Evolutionary conservation across 37 sponge, comb jelly and placozoan genomes (phyloP).

Genomic region (Chondrilla cf. caribensis): DNA sequence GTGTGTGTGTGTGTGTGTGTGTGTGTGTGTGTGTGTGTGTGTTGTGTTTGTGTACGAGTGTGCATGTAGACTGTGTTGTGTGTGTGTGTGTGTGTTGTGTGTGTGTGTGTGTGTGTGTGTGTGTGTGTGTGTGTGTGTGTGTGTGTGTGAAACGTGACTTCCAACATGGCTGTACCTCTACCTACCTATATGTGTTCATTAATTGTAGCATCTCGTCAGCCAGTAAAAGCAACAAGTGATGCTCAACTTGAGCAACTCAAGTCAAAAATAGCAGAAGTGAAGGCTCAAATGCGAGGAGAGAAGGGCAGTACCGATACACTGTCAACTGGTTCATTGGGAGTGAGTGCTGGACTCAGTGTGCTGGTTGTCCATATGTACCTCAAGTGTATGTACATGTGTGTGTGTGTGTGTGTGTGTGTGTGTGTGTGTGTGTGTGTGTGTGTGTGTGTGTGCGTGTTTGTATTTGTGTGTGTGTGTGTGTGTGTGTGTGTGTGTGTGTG

Average conservation of each 20-base stretch:
- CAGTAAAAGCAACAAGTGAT: constrained; percentile 76
- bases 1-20: not conserved
- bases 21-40: not conserved
- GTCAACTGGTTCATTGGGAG: constrained; percentile 15
- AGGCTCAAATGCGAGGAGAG: constrained; percentile 47
- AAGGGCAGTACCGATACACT: not conserved
- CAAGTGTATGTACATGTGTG: no score
- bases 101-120: not conserved
- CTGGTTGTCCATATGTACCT: no score
- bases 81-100: not conserved
- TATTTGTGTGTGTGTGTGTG: no score
- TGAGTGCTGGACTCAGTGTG: no score
- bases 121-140: not conserved
- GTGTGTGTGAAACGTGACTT: not conserved
- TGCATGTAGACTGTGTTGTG: not conserved
- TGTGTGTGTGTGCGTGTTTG: no score
- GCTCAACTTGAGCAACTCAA: constrained; percentile 62
- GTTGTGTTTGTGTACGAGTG: not conserved
- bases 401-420: no score
- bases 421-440: no score
- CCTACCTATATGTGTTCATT: not conserved
- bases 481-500: no score
- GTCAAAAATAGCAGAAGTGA: constrained; percentile 70
- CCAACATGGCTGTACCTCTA: no score
- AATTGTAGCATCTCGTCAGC: constrained; percentile 14